Evolutionary conservation across 2,888 invertebrate genomes (phyloP).

Genomic region (Cantharis rustica): DNA sequence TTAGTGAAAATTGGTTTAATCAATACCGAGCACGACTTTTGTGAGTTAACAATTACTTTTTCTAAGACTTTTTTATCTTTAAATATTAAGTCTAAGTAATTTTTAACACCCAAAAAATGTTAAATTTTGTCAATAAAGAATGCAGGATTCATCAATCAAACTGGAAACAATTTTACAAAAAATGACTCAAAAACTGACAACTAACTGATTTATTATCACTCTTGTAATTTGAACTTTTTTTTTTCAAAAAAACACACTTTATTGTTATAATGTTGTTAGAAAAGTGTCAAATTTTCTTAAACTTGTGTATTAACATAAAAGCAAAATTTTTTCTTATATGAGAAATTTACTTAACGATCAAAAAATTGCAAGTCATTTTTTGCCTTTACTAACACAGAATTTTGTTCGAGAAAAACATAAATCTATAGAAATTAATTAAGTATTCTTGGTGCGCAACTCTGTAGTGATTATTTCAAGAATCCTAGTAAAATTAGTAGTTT

Average conservation of each 20-base stretch:
- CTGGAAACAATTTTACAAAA: conserved; percentile 7
- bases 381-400: background rate
- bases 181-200: conserved; percentile 8
- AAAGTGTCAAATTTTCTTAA: background rate
- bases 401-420: background rate
- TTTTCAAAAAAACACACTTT: background rate
- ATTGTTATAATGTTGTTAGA: background rate
- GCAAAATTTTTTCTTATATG: background rate
- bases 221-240: conserved; percentile 2
- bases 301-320: background rate
- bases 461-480: conserved; percentile 3
- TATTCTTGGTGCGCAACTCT: background rate
- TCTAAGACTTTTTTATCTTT: background rate
- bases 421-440: background rate
- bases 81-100: background rate
- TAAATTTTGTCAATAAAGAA: conserved; percentile 3
- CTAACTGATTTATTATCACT: conserved; percentile 9
- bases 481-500: background rate
- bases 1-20: background rate
- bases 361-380: background rate
- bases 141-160: conserved; percentile 8
- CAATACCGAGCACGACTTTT: background rate
- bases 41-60: background rate
- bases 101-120: background rate
- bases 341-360: background rate